A percentile compares a stretch with the other conserved stretches of the same genome.
These are phyloP conservation scores for Enteromius viviparus DNA, from an alignment of 2,797 vertebrate genomes.

Conservation along the genomic window DNA sequence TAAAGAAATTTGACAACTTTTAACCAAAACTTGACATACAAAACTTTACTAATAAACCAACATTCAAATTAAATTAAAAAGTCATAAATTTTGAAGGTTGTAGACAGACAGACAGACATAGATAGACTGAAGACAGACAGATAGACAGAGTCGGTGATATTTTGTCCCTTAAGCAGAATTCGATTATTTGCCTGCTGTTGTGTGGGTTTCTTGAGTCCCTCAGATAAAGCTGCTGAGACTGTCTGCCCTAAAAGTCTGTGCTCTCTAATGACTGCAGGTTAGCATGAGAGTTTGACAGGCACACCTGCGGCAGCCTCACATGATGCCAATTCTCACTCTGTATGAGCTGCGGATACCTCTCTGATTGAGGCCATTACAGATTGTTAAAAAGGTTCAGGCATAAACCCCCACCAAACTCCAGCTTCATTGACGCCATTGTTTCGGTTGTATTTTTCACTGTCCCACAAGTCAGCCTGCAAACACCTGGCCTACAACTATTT, in stretches of 20 bases:
- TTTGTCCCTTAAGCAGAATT: constrained; percentile 36
- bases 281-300: constrained; percentile 17
- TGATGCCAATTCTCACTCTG: constrained; percentile 31
- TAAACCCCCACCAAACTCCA: constrained; percentile 29
- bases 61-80: neutral
- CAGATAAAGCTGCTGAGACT: constrained; percentile 26
- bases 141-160: neutral
- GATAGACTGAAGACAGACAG: neutral
- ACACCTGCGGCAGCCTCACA: constrained; percentile 33
- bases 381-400: constrained; percentile 25
- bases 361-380: constrained; percentile 23
- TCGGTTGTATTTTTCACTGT: constrained; percentile 1
- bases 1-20: neutral
- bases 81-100: neutral
- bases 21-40: neutral
- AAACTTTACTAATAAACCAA: no score
- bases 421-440: constrained; percentile 27
- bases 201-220: constrained; percentile 27
- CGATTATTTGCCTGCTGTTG: constrained; percentile 45
- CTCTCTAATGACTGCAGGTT: constrained; percentile 22
- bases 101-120: neutral
- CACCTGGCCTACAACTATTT: constrained; percentile 37
- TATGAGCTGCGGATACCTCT: constrained; percentile 26
- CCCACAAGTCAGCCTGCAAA: constrained; percentile 20
- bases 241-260: constrained; percentile 28